Percentiles rank a stretch among this genome's conserved stretches.
Conservation (phyloP, 2,888 invertebrate species). For the Aphodius granarius region DNA sequence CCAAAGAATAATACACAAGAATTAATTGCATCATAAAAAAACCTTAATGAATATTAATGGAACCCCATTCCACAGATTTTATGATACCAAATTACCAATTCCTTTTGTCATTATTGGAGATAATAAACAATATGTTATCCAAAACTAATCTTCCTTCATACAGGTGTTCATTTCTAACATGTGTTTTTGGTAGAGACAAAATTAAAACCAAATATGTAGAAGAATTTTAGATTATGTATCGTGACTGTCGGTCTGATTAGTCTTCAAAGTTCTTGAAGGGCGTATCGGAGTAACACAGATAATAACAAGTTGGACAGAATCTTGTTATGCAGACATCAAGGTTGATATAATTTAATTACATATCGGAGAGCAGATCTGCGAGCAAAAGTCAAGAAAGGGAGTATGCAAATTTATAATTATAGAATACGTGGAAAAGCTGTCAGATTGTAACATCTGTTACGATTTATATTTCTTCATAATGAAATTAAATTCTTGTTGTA, state of each 20-base stretch:
- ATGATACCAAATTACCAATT: background rate
- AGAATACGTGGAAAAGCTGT: background rate
- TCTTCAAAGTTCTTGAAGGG: background rate
- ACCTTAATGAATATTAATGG: background rate
- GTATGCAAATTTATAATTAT: slow-evolving; percentile 2
- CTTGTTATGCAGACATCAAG: slow-evolving; percentile 2
- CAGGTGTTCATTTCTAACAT: too few relatives aligned
- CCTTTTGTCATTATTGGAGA: background rate
- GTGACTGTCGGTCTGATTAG: background rate
- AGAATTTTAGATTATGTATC: too few relatives aligned
- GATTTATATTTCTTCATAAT: background rate
- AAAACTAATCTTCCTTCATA: background rate
- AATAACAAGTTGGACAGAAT: background rate
- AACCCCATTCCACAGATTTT: background rate
- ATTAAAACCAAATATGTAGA: too few relatives aligned
- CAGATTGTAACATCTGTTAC: slow-evolving; percentile 1
- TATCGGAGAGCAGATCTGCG: background rate
- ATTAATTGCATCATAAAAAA: background rate
- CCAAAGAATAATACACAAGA: background rate
- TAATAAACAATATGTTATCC: background rate
- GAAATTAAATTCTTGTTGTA: background rate
- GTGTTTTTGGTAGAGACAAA: too few relatives aligned
- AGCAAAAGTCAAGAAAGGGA: slow-evolving; percentile 7
- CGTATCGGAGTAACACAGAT: background rate
- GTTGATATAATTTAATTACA: slow-evolving; percentile 14